Percentiles rank a stretch among this genome's conserved stretches.
phyloP scores from a whole-genome alignment of 2,113 vertebrate species.

The Holacanthus passer region DNA sequence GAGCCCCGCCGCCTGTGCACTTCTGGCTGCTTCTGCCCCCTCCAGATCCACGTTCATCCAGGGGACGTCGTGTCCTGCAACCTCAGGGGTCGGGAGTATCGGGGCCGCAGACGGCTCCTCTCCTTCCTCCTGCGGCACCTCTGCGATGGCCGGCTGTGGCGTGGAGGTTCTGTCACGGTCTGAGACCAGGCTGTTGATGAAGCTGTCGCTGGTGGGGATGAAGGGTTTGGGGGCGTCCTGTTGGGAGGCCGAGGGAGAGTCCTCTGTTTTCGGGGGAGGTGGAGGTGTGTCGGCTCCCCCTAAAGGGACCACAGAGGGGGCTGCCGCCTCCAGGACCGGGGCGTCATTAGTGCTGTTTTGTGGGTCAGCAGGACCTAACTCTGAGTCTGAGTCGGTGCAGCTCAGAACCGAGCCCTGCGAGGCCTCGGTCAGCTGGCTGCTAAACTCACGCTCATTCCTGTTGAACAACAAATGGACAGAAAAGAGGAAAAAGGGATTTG shows the following conservation, averaged over 20 bases:
- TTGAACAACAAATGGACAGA: slow-evolving; percentile 5
- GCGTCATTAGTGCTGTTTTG: slow-evolving; percentile 44
- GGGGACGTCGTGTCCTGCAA: slow-evolving; percentile 75
- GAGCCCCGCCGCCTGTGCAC: neutral
- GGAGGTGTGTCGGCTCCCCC: slow-evolving; percentile 40
- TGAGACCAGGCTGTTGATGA: slow-evolving; percentile 84
- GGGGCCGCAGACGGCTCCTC: slow-evolving; percentile 42
- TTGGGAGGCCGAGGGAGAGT: neutral
- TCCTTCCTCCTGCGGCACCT: slow-evolving; percentile 47
- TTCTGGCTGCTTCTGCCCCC: slow-evolving; percentile 80
- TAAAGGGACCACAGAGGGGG: slow-evolving; percentile 65
- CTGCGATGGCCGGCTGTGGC: slow-evolving; percentile 43
- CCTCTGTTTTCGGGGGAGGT: slow-evolving; percentile 28
- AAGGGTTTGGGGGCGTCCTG: slow-evolving; percentile 67
- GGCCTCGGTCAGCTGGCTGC: slow-evolving; percentile 86
- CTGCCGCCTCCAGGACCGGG: slow-evolving; percentile 62
- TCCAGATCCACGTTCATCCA: slow-evolving; percentile 97
- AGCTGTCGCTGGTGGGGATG: slow-evolving; percentile 84
- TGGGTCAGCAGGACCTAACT: slow-evolving; percentile 52
- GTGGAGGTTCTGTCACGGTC: slow-evolving; percentile 71
- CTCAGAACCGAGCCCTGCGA: slow-evolving; percentile 82
- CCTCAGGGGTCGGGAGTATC: slow-evolving; percentile 39
- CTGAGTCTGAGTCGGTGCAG: slow-evolving; percentile 86
- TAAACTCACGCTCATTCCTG: slow-evolving; percentile 89
- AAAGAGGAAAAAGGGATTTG: neutral